phyloP scores from a whole-genome alignment of 2,888 invertebrate species.

The Chironomus riparius region DNA sequence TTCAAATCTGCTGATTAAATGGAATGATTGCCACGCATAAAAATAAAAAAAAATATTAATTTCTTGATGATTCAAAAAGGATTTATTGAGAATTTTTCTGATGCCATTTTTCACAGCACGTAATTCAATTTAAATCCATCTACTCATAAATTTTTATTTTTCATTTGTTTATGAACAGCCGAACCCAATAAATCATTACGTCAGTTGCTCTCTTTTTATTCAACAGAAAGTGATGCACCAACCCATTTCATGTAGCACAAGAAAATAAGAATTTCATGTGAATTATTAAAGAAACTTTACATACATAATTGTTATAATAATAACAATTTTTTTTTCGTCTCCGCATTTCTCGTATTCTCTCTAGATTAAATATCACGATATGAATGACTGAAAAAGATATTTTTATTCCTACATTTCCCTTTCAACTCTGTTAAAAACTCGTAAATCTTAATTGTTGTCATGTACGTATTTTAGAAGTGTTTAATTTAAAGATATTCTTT shows the following conservation, averaged over 20 bases:
- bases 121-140: not conserved
- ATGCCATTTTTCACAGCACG: not conserved
- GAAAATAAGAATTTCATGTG: not conserved
- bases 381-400: not conserved
- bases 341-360: not conserved
- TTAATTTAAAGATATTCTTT: not conserved
- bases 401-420: not conserved
- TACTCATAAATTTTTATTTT: too few relatives aligned
- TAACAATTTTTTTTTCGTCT: not conserved
- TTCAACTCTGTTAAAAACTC: not conserved
- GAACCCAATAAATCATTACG: constrained; percentile 14
- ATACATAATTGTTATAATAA: not conserved
- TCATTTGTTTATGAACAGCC: not conserved
- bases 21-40: not conserved
- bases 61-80: not conserved
- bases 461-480: not conserved
- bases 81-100: not conserved
- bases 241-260: not conserved
- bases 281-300: not conserved
- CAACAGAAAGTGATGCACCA: not conserved
- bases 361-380: not conserved
- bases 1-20: not conserved
- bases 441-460: not conserved
- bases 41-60: too few relatives aligned
- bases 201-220: not conserved